Conservation (phyloP, 2,113 vertebrate species). For the Myotis davidii region DNA sequence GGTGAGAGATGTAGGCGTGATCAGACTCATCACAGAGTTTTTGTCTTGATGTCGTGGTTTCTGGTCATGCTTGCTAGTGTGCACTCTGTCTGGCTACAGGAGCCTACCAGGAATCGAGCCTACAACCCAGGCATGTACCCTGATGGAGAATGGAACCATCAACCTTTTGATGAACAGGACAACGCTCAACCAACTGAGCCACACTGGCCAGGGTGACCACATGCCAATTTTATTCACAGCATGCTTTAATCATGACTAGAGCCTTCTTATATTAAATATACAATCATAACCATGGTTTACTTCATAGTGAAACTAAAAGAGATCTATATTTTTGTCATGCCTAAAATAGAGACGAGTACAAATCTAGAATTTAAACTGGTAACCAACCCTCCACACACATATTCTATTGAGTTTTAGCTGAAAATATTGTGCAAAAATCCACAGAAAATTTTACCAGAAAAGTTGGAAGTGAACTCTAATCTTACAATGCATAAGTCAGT, state of each 20-base stretch:
- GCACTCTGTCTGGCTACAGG: background rate
- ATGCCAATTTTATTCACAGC: constrained; percentile 18
- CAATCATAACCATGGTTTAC: constrained; percentile 14
- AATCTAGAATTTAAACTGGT: background rate
- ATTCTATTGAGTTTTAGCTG: background rate
- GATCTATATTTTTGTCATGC: background rate
- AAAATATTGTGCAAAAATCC: background rate
- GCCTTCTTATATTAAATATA: constrained; percentile 9
- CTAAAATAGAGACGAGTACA: background rate
- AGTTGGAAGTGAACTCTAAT: background rate
- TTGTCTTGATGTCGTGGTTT: background rate
- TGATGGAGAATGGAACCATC: too few species aligned
- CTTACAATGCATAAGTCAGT: background rate
- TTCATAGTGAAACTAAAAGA: constrained; percentile 24
- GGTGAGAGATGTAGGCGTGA: background rate
- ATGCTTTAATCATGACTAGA: background rate
- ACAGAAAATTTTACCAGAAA: constrained; percentile 2
- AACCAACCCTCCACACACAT: background rate
- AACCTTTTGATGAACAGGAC: too few species aligned
- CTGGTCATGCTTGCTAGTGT: background rate
- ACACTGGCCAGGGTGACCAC: background rate
- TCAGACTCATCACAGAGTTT: background rate
- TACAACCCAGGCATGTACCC: too few species aligned
- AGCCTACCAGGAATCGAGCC: too few species aligned
- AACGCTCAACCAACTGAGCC: too few species aligned